A percentile compares a stretch with the other conserved stretches of the same genome.
Conservation (phyloP, 1,140 invertebrate genomes). For the Carposina sasakii region DNA sequence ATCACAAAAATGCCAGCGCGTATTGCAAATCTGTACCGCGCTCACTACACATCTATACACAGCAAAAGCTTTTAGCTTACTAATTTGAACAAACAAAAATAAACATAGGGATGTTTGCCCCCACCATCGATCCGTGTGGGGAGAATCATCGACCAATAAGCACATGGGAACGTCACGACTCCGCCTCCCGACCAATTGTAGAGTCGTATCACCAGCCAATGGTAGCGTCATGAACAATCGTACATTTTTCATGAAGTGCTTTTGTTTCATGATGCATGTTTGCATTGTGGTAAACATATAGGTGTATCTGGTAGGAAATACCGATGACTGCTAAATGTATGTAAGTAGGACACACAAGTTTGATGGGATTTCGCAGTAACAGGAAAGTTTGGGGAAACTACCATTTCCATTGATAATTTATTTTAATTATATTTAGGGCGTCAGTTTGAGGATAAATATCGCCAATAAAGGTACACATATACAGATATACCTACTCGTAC, state of each 20-base stretch:
- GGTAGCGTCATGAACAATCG: slow-evolving; percentile 19
- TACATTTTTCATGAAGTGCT: too few relatives aligned
- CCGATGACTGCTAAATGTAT: too few relatives aligned
- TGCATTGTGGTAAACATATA: too few relatives aligned
- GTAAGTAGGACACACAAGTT: slow-evolving; percentile 25
- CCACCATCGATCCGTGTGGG: slow-evolving; percentile 34
- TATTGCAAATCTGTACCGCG: slow-evolving; percentile 10
- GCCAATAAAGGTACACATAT: too few relatives aligned
- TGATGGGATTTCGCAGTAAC: too few relatives aligned
- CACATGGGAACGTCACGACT: slow-evolving; percentile 8
- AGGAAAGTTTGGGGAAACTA: too few relatives aligned
- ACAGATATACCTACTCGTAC: too few relatives aligned
- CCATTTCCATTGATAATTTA: too few relatives aligned
- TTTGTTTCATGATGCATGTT: too few relatives aligned
- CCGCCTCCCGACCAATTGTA: slow-evolving; percentile 52
- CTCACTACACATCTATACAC: slow-evolving; percentile 29
- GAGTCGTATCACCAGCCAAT: slow-evolving; percentile 31
- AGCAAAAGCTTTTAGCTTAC: slow-evolving; percentile 52
- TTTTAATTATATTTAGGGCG: too few relatives aligned
- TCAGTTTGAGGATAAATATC: too few relatives aligned
- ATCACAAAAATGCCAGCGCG: slow-evolving; percentile 8
- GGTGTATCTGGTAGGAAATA: slow-evolving; percentile 13
- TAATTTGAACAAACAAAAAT: slow-evolving; percentile 65
- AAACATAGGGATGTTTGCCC: slow-evolving; percentile 61
- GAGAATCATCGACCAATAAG: slow-evolving; percentile 29